Base-by-base conservation (phyloP, 2,888 invertebrate species). In the Lasioglossum zephyrum region DNA sequence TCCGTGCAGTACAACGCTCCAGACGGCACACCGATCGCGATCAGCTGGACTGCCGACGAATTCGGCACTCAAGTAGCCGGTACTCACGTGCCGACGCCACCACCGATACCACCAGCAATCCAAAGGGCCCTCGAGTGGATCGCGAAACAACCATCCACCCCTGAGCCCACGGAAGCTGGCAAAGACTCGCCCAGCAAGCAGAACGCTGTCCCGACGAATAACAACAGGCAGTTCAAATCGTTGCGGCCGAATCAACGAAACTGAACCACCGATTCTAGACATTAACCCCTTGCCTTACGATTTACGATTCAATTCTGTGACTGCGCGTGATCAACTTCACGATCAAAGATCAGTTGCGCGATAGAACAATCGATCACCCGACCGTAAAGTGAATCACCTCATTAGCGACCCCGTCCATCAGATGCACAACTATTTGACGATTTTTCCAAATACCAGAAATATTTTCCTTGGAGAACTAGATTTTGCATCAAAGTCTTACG, bases 1-100 rank as follows among this genome's bases (percentile, higher is more conserved):
- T 95, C 95, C 0, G 95, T 95, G 0, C 95, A 95, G 80, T 95
- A 95, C 88, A 95, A 95, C 78, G 95, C 95, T 0, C 95, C 95
- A 0, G 95, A 95, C 78, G 95, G 95, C 16, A 95, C 95, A 0
- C 95, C 95, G 4, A 93, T 95, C 44, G 94, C 95, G 16, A 85
- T 94, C 49, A 95, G 95, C 82, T 95, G 95, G 95, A 95, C 95
- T 0, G 95, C 95, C 49, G 95, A 95, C 70, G 95, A 95, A 76
- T 95, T 93, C 60, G 95, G 95, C 0, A 90, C 94, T 16, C 95
- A 94, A 87, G 94, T 95, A 11, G 91, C 92, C 1, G 94, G 94
- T 6, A 92, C 92, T 53, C 95, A 95, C 77, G 75, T 95, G 6
- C 95, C 95, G 4, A 95, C 94, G 2, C 94, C 95, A 2, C 95